Evolutionary conservation across 2,797 vertebrate genomes (phyloP), one percentile per base, ranked within the genome.

Genomic region (Eulemur albifrons): DNA sequence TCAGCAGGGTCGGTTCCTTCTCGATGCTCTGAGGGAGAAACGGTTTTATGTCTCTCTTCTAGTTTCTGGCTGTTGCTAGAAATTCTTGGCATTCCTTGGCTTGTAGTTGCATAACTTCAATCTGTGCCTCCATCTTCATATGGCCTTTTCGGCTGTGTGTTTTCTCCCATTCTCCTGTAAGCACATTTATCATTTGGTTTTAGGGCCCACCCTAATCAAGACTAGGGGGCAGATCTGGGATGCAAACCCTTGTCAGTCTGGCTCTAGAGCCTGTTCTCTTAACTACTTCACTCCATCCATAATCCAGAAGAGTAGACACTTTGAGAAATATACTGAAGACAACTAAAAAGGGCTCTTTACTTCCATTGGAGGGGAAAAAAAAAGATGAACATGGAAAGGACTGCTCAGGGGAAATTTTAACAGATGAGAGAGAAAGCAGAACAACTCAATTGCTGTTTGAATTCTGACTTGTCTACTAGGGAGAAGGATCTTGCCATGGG

Each of bases 371-470:
- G 48, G 17, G 0, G 0, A 9, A 43, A 30, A 50, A 90, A 69
- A 90, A 52, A 11, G 45, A 79, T 32, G 38, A 83, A 82, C 52
- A 54, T 18, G 30, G 57, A 13, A 73, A 94, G 18, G 54, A 84
- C 79, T 89, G 82, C 93, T 95, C 57, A 35, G 21, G 84, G 43
- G 40, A 89, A 43, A 75, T 91, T 92, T 97, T 95, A 88, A 87
- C 70, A 93, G 54, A 93, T 25, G 65, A 84, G 86, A 94, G 79
- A 92, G 83, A 91, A 90, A 85, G 61, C 45, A 93, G 90, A 77
- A 21, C n/a, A 70, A 30, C 86, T 93, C 0, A 0, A 20, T 23
- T 79, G 59, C 65, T 93, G 20, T 96, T 95, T 76, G 79, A 97
- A 95, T 95, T 88, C 65, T 72, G 48, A 63, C 70, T 91, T 77